phyloP scores from a whole-genome alignment of 2,797 vertebrate species.

The Enteromius viviparus region DNA sequence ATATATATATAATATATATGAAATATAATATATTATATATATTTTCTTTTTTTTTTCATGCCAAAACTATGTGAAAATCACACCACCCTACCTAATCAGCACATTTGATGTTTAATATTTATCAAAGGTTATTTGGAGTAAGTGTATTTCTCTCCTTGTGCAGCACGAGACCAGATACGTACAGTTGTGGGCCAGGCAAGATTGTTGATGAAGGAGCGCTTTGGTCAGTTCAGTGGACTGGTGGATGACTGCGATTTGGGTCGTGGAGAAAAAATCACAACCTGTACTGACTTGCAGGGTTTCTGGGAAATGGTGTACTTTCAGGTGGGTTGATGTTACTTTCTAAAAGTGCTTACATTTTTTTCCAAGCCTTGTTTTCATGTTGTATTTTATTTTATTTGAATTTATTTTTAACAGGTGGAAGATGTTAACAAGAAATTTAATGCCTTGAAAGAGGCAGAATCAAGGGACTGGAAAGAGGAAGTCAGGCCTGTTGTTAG shows the following conservation, averaged over 20 bases:
- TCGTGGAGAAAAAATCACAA: constrained; percentile 87
- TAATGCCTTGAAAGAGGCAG: constrained; percentile 80
- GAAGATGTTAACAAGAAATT: constrained; percentile 91
- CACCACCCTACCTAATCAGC: no score
- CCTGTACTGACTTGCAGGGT: constrained; percentile 88
- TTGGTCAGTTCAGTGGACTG: constrained; percentile 89
- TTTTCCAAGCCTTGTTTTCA: neutral
- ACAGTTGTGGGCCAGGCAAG: constrained; percentile 89
- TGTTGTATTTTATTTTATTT: neutral
- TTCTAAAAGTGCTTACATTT: neutral
- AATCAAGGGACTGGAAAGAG: constrained; percentile 83
- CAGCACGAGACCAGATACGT: constrained; percentile 89
- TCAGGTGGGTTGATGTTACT: constrained; percentile 77
- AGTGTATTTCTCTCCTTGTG: constrained; percentile 33
- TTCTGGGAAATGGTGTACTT: constrained; percentile 98
- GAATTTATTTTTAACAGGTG: constrained; percentile 71
- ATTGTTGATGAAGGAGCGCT: constrained; percentile 90
- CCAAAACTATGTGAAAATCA: no score
- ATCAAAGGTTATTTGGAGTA: neutral
- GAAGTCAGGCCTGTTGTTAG: constrained; percentile 67
- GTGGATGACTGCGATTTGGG: constrained; percentile 91
- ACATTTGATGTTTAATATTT: no score
- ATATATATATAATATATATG: no score
- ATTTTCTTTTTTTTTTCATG: no score
- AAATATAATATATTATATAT: no score